A percentile compares a stretch with the other conserved stretches of the same genome.
These are phyloP conservation scores for Heterohyrax brucei DNA, from an alignment of 2,797 vertebrate genomes.

Conservation along the genomic window DNA sequence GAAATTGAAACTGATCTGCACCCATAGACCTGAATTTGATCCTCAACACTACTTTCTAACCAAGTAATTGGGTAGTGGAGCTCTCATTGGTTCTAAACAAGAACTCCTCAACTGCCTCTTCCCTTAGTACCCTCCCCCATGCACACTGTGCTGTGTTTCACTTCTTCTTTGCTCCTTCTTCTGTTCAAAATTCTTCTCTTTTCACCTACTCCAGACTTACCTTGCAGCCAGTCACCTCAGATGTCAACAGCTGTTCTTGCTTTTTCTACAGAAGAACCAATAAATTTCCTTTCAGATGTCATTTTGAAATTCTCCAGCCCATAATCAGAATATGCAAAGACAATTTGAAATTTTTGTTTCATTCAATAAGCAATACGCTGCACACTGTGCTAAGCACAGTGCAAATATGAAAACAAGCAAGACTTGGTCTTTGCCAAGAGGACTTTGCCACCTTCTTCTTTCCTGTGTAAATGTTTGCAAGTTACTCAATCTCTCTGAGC, in stretches of 20 bases:
- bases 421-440: neutral
- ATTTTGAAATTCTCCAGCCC: neutral
- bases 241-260: neutral
- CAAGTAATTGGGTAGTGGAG: too few relatives aligned
- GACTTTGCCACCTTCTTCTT: neutral
- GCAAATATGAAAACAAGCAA: neutral
- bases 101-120: too few relatives aligned
- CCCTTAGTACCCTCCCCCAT: neutral
- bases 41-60: too few relatives aligned
- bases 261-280: neutral
- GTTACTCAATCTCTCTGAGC: neutral
- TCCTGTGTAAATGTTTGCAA: neutral
- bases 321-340: neutral
- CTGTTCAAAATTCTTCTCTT: neutral
- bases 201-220: neutral
- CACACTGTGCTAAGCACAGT: rapidly evolving
- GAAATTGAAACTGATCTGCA: rapidly evolving
- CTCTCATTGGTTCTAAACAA: neutral
- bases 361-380: too few relatives aligned
- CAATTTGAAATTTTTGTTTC: neutral
- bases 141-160: neutral
- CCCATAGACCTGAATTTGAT: neutral
- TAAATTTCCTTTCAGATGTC: neutral
- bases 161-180: neutral
- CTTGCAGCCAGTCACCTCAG: neutral